phyloP scores from a whole-genome alignment of 2,113 vertebrate species.

The Noturus placidus region DNA sequence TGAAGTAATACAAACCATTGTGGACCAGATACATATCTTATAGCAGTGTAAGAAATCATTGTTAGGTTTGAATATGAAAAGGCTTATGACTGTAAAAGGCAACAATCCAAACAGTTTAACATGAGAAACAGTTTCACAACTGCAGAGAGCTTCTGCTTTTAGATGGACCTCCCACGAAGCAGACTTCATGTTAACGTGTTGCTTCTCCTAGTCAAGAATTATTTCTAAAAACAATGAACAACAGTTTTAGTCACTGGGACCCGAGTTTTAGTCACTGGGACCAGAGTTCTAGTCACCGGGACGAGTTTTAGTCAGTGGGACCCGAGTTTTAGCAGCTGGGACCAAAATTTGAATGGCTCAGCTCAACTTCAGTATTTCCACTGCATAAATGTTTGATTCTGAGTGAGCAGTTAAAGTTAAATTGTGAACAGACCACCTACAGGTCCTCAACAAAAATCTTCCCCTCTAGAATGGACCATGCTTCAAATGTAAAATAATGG shows the following conservation, averaged over 20 bases:
- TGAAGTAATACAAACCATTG: background rate
- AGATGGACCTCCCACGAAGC: conserved; percentile 19
- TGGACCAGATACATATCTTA: conserved; percentile 32
- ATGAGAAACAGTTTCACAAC: conserved; percentile 40
- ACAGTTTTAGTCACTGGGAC: background rate
- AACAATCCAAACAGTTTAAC: background rate
- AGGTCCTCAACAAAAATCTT: background rate
- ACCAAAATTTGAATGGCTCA: background rate
- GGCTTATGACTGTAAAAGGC: background rate
- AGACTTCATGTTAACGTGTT: background rate
- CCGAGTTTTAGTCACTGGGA: too few relatives aligned
- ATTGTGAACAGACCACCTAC: background rate
- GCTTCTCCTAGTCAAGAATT: background rate
- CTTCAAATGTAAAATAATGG: background rate
- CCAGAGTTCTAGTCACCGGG: background rate
- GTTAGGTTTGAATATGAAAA: background rate
- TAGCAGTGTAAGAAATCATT: background rate
- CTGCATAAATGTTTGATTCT: background rate
- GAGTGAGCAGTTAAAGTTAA: background rate
- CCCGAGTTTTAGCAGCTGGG: background rate
- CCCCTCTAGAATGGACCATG: background rate
- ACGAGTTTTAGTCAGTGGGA: background rate
- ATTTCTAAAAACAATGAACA: conserved; percentile 16
- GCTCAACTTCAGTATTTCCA: background rate
- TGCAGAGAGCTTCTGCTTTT: conserved; percentile 46